Evolutionary conservation across 2,888 invertebrate species (phyloP), one percentile per base, ranked within the genome.

Genomic region (Drosophila acutilabella): DNA sequence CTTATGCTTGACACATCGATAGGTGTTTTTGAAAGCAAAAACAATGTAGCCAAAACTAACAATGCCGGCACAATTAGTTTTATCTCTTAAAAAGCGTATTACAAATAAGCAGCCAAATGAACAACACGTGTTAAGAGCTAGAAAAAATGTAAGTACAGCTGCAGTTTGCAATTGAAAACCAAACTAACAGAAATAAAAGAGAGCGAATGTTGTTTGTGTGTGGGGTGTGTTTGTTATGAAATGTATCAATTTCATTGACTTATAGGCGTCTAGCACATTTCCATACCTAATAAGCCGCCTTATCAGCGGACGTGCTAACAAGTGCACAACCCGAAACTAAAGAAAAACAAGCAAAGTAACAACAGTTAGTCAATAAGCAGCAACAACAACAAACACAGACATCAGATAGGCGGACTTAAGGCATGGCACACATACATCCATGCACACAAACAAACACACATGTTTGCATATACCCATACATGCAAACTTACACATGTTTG

Each of bases 261-360:
- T 53, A 36, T 13, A 23, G 10, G 18, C 45, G 36, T 30, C 8
- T 30, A 11, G 33, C 47, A 59, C 16, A 64, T 45, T 36, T 50
- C 50, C 44, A 54, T 33, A 53, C 40, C 6, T 36, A 18, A 18
- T 73, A 64, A 78, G 74, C 58, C 64, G 41, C 14, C 74, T 69
- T 76, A 76, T 76, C 75, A 69, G 74, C 64, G 64, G 64, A 75
- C 75, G 75, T 78, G 75, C 74, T 48, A 50, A 36, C 47, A 16
- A 57, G 41, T 50, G 52, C 62, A 36, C 48, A 36, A 10, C 44
- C 16, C 16, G 14, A 23, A 54, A 18, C 44, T 40, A 20, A 38
- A 52, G 33, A 48, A 30, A 8, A 51, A 66, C 2, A 38, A 61
- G 18, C n/a, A 36, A 58, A 51, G 8, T 33, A 51, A 44, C 41